These are phyloP conservation scores for Dryococelus australis DNA, from an alignment of 2,888 invertebrate genomes.

Conservation along the genomic window DNA sequence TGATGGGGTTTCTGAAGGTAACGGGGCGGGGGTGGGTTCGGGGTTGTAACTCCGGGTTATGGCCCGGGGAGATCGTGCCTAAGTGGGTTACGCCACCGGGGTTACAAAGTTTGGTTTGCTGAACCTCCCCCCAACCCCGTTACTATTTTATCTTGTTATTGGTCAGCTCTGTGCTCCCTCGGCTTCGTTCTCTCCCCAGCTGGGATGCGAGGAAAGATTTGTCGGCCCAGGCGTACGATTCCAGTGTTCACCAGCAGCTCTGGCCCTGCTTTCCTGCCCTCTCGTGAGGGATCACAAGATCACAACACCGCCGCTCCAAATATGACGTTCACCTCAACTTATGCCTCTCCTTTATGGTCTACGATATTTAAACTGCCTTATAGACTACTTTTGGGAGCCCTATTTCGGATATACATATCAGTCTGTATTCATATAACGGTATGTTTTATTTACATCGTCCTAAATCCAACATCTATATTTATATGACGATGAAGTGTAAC, in stretches of 20 bases:
- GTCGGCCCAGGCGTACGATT: not conserved
- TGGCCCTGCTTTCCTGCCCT: not conserved
- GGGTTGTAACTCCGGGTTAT: conserved; percentile 10
- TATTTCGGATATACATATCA: too few relatives aligned
- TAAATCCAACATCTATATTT: too few relatives aligned
- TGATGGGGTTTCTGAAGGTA: not conserved
- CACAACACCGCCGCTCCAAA: not conserved
- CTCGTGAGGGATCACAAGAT: not conserved
- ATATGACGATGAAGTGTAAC: too few relatives aligned
- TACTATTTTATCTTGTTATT: conserved; percentile 10
- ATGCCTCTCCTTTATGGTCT: too few relatives aligned
- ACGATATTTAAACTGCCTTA: too few relatives aligned
- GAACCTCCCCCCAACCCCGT: not conserved
- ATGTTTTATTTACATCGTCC: too few relatives aligned
- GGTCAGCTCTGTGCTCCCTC: not conserved
- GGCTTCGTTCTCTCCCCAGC: not conserved
- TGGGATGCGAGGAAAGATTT: not conserved
- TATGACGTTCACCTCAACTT: too few relatives aligned
- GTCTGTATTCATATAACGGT: too few relatives aligned
- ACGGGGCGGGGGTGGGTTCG: not conserved
- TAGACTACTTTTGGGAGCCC: too few relatives aligned
- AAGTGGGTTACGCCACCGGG: conserved; percentile 16
- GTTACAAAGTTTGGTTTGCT: conserved; percentile 5
- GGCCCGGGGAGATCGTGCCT: not conserved
- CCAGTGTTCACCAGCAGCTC: not conserved